A percentile compares a stretch with the other conserved stretches of the same genome.
phyloP scores from a whole-genome alignment of 2,797 vertebrate genomes.

The Catharus ustulatus region DNA sequence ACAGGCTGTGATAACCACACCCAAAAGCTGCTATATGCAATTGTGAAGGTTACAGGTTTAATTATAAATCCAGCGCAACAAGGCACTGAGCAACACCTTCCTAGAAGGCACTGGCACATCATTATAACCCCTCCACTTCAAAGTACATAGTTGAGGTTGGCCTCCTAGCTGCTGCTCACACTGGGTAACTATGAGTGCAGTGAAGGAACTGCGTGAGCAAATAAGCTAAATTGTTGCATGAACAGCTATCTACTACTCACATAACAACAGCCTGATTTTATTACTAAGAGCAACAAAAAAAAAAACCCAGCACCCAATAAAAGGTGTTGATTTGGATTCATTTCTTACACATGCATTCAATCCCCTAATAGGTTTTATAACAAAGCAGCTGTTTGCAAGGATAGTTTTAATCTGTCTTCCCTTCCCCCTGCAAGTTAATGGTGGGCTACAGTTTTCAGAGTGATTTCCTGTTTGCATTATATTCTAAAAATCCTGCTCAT shows the following conservation, averaged over 20 bases:
- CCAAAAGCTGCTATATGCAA: background rate
- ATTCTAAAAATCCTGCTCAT: conserved; percentile 19
- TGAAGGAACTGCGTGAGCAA: background rate
- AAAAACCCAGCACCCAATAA: background rate
- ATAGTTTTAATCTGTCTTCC: conserved; percentile 8
- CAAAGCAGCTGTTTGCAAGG: background rate
- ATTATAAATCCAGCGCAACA: background rate
- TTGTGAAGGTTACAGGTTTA: background rate
- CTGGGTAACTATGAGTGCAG: background rate
- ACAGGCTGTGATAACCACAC: rapidly evolving
- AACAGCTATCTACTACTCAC: conserved; percentile 3
- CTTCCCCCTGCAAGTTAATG: background rate
- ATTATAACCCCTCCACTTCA: background rate
- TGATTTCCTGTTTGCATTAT: conserved; percentile 52
- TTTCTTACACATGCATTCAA: background rate
- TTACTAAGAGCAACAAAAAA: background rate
- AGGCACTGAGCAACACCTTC: background rate
- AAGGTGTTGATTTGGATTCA: background rate
- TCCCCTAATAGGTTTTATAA: background rate
- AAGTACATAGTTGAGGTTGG: background rate
- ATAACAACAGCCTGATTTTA: background rate
- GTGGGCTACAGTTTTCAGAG: conserved; percentile 28
- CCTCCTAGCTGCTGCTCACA: background rate
- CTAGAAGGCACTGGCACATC: background rate
- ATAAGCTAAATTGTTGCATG: background rate